A percentile compares a stretch with the other conserved stretches of the same genome.
These are phyloP conservation scores for Premnoplex brunnescens DNA, from an alignment of 2,797 vertebrate species.

Conservation along the genomic window DNA sequence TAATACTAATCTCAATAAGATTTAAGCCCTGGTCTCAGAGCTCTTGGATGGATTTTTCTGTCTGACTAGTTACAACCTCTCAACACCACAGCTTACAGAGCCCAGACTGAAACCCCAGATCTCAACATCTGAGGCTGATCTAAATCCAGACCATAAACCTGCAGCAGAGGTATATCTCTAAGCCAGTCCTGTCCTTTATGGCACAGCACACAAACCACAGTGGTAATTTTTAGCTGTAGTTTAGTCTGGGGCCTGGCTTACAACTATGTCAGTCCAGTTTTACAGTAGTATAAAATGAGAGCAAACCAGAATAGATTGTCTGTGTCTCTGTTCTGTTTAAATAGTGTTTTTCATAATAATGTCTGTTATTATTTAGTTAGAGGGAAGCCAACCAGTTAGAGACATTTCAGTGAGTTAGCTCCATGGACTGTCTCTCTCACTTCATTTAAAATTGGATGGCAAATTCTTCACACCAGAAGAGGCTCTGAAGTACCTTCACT, in stretches of 20 bases:
- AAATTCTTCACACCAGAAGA: neutral
- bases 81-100: neutral
- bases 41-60: neutral
- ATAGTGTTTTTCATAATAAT: neutral
- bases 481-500: neutral
- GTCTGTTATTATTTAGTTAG: neutral
- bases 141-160: slow-evolving; percentile 12
- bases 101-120: neutral
- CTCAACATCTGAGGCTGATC: neutral
- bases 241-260: neutral
- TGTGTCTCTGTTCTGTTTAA: neutral
- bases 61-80: neutral
- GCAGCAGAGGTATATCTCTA: neutral
- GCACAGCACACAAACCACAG: neutral
- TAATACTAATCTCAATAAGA: neutral
- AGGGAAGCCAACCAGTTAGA: neutral
- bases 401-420: neutral
- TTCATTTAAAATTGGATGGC: neutral
- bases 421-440: neutral
- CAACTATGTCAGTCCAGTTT: neutral
- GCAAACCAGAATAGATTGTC: neutral
- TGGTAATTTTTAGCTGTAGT: neutral
- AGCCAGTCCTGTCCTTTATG: neutral
- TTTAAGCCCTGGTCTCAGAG: neutral
- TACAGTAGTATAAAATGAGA: neutral